A percentile compares a stretch with the other conserved stretches of the same genome.
Evolutionary conservation across 2,797 vertebrate genomes (phyloP).

Genomic region (Percopsis omiscomaycus): DNA sequence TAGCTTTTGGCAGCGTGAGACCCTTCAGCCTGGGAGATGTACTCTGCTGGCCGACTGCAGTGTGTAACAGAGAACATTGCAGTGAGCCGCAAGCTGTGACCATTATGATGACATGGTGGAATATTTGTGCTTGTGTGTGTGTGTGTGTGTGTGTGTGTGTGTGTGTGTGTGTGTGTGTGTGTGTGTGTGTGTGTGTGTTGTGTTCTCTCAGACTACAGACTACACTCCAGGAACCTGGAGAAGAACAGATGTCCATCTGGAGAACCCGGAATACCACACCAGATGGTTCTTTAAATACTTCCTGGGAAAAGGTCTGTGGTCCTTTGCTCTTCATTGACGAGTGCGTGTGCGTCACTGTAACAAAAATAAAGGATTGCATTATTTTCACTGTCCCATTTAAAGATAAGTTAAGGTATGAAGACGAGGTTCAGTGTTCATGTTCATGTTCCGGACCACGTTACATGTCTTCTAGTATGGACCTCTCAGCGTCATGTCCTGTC

Average conservation of each 20-base stretch:
- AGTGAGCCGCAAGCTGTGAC: conserved; percentile 45
- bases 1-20: conserved; percentile 6
- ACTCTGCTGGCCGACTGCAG: conserved; percentile 14
- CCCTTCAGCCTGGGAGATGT: conserved; percentile 17
- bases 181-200: conserved; percentile 2
- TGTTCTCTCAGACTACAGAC: conserved; percentile 78
- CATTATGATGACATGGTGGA: conserved; percentile 44
- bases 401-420: too few species aligned
- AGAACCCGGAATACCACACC: conserved; percentile 98
- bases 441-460: too few species aligned
- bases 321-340: conserved; percentile 31
- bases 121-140: neutral
- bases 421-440: too few species aligned
- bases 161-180: neutral
- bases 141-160: conserved; percentile 16
- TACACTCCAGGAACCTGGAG: conserved; percentile 92
- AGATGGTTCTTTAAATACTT: conserved; percentile 99
- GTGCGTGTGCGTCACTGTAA: neutral
- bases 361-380: too few species aligned
- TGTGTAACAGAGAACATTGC: conserved; percentile 35
- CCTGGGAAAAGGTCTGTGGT: conserved; percentile 92
- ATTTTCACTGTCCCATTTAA: too few species aligned
- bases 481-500: too few species aligned
- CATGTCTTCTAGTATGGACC: too few species aligned
- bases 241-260: conserved; percentile 97